Evolutionary conservation across 2,888 invertebrate species (phyloP).

Genomic region (Polydesmus complanatus): DNA sequence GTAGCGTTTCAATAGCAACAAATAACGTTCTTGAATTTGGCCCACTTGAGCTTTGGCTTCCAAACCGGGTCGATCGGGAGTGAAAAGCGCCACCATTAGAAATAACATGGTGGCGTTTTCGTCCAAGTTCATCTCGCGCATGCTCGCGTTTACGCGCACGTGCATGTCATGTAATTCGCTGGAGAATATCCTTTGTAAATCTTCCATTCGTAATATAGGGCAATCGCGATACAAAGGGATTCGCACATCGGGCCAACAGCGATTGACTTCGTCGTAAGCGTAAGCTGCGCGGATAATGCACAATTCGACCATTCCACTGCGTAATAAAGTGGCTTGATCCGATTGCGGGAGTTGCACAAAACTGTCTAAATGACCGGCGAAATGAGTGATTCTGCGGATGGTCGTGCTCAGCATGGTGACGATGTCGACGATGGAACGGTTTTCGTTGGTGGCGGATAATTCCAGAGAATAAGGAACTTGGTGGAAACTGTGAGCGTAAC

Average conservation of each 20-base stretch:
- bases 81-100: slow-evolving; percentile 34
- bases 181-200: slow-evolving; percentile 27
- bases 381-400: slow-evolving; percentile 26
- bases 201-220: slow-evolving; percentile 25
- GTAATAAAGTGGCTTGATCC: slow-evolving; percentile 27
- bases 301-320: slow-evolving; percentile 35
- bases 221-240: slow-evolving; percentile 24
- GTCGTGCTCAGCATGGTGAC: slow-evolving; percentile 16
- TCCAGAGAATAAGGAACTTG: slow-evolving; percentile 18
- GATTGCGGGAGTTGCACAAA: slow-evolving; percentile 23
- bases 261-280: slow-evolving; percentile 30
- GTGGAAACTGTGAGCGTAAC: slow-evolving; percentile 15
- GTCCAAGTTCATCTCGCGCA: slow-evolving; percentile 31
- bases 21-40: slow-evolving; percentile 32
- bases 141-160: slow-evolving; percentile 31
- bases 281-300: slow-evolving; percentile 35
- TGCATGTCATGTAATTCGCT: slow-evolving; percentile 32
- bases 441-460: neutral
- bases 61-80: slow-evolving; percentile 32
- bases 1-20: slow-evolving; percentile 15
- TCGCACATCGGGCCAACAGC: slow-evolving; percentile 25
- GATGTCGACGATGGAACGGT: slow-evolving; percentile 14
- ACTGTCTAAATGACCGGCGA: slow-evolving; percentile 25
- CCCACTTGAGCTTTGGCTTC: slow-evolving; percentile 27
- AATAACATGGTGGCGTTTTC: slow-evolving; percentile 33